Evolutionary conservation across 1,140 invertebrate species (phyloP), one percentile per base, ranked within the genome.

Genomic region (Drosophila parvula): DNA sequence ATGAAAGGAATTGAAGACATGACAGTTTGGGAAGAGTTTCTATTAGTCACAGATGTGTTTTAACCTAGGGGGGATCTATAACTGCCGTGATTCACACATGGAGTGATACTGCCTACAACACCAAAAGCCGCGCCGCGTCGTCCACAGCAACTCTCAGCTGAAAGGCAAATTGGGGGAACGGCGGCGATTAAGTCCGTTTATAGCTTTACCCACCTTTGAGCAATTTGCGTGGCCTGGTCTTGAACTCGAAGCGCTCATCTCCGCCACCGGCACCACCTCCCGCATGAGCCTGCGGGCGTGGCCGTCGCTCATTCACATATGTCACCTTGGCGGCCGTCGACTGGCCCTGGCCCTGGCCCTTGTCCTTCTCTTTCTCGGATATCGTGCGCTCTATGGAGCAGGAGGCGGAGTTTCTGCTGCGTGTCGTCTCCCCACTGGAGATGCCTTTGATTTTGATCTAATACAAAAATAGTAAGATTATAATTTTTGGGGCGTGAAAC

Each of bases 261-360:
- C 73, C 83, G 11, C 57, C 65, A 0, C 40, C 77, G 3, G 45
- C 55, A 34, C 36, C 64, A 18, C 62, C 58, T 3, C 55, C 70
- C 1, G 11, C 73, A 10, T 68, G 67, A 40, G 80, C 70, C 53
- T 88, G 79, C 28, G 82, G 82, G 69, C 94, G 94, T 85, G 88
- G 78, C 41, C 94, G 93, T 75, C 94, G 94, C 67, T 95, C 94
- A 81, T 95, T 95, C 6, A 94, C 83, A 78, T 94, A 95, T 18
- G 92, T 91, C 34, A 93, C 80, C 59, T 93, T 92, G 11, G 93
- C 84, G 16, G 93, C 92, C 18, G 79, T 58, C 45, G 78, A 58
- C 43, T 68, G 79, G n/a, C 57, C 57, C 55, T 63, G 59, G 9
- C 80, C 61, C 38, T 74, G 73, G 14, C 76, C 43, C 16, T 77